A percentile compares a stretch with the other conserved stretches of the same genome.
These are phyloP conservation scores for Drosophila testacea DNA, from an alignment of 2,888 invertebrate genomes.

Conservation along the genomic window DNA sequence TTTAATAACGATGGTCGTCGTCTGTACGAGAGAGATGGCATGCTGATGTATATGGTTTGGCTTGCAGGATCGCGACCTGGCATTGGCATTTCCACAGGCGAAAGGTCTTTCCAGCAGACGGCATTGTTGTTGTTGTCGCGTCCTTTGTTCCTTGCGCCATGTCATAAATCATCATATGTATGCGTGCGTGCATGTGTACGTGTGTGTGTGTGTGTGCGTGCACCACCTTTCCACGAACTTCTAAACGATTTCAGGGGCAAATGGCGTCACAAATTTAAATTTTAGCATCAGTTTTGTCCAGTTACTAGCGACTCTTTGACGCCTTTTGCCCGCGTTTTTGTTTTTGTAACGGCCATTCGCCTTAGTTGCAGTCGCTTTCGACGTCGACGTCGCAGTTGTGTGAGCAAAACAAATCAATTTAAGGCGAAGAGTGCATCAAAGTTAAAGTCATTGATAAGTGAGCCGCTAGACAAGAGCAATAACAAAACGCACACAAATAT, in stretches of 20 bases:
- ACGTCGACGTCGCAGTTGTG: constrained; percentile 10
- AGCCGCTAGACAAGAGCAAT: constrained; percentile 27
- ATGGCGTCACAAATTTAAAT: constrained; percentile 71
- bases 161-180: constrained; percentile 71
- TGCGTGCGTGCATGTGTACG: constrained; percentile 27
- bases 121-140: constrained; percentile 34
- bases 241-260: constrained; percentile 70
- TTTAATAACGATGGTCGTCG: constrained; percentile 13
- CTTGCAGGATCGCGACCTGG: constrained; percentile 64
- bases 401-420: constrained; percentile 75
- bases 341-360: constrained; percentile 41
- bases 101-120: constrained; percentile 62
- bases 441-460: constrained; percentile 68
- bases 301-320: constrained; percentile 35
- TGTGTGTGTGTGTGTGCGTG: constrained; percentile 30
- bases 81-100: constrained; percentile 62
- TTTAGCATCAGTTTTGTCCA: constrained; percentile 56
- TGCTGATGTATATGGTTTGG: constrained; percentile 29
- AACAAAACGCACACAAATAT: constrained; percentile 19
- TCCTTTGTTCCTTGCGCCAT: constrained; percentile 65
- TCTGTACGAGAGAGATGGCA: constrained; percentile 49
- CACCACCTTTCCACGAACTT: constrained; percentile 72
- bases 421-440: constrained; percentile 46
- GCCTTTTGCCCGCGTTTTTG: constrained; percentile 31
- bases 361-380: constrained; percentile 14